Conservation (phyloP, 2,113 vertebrate genomes). For the Calidris pygmaea region DNA sequence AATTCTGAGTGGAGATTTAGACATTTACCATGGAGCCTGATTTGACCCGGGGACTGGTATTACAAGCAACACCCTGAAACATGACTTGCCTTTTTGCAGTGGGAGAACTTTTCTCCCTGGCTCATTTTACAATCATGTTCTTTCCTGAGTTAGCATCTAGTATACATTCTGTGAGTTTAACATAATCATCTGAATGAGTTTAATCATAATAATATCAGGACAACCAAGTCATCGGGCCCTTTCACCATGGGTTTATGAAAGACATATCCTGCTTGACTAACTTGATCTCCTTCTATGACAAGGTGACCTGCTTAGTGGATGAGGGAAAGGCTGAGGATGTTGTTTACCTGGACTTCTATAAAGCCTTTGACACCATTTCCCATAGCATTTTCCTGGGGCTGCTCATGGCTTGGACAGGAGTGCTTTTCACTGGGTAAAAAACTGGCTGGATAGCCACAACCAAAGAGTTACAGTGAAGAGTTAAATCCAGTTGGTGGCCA, state of each 20-base stretch:
- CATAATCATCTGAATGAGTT: not conserved
- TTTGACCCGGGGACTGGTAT: not conserved
- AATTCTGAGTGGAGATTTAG: not conserved
- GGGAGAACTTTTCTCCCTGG: not conserved
- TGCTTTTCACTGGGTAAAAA: not conserved
- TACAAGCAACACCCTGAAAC: not conserved
- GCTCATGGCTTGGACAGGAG: rapidly evolving
- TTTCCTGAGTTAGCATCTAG: not conserved
- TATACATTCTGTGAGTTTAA: not conserved
- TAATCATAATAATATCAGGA: not conserved
- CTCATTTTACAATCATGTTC: not conserved
- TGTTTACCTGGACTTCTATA: not conserved
- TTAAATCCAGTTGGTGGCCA: not conserved
- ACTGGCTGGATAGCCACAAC: not conserved
- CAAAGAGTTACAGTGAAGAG: not conserved
- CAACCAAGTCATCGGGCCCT: not conserved
- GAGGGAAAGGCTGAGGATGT: not conserved
- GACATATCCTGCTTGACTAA: not conserved
- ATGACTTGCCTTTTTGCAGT: not conserved
- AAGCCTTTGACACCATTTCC: not conserved
- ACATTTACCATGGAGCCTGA: not conserved
- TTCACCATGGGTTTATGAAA: not conserved
- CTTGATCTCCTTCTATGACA: not conserved
- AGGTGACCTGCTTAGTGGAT: not conserved
- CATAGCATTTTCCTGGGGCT: not conserved